phyloP scores from a whole-genome alignment of 2,113 vertebrate genomes.

The Thunnus maccoyii region DNA sequence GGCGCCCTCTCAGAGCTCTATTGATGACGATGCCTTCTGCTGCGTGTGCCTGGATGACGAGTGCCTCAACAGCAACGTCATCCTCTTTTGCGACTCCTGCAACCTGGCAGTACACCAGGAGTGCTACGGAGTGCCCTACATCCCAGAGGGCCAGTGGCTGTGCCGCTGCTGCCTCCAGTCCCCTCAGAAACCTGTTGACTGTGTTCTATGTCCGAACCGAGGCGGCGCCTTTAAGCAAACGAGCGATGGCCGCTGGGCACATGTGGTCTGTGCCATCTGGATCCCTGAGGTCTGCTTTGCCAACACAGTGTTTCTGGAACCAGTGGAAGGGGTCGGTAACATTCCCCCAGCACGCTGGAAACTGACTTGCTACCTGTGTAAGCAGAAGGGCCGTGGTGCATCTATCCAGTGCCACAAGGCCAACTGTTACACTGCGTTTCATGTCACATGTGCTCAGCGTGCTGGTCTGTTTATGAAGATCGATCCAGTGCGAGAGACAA shows the following conservation, averaged over 20 bases:
- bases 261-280: constrained; percentile 99
- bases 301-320: constrained; percentile 98
- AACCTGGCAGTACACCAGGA: constrained; percentile 99
- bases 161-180: constrained; percentile 98
- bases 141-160: constrained; percentile 98
- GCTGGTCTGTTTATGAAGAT: constrained; percentile 99
- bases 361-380: constrained; percentile 96
- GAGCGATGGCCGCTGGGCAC: constrained; percentile 95
- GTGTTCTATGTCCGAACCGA: constrained; percentile 95
- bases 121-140: constrained; percentile 97
- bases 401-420: constrained; percentile 98
- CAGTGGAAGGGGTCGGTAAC: constrained; percentile 94
- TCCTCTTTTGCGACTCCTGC: constrained; percentile 98
- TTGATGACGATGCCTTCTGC: constrained; percentile 98
- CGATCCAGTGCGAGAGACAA: constrained; percentile 95
- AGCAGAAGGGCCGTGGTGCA: constrained; percentile 94
- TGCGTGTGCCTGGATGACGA: constrained; percentile 98
- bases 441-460: constrained; percentile 96
- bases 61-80: constrained; percentile 98
- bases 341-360: constrained; percentile 97
- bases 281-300: constrained; percentile 98
- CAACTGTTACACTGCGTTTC: constrained; percentile 99
- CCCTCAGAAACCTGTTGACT: constrained; percentile 94
- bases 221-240: constrained; percentile 99
- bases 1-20: constrained; percentile 88